Percentiles rank a stretch among this genome's conserved stretches.
phyloP scores from a whole-genome alignment of 2,797 vertebrate species.

The Chaetodon trifasciatus region DNA sequence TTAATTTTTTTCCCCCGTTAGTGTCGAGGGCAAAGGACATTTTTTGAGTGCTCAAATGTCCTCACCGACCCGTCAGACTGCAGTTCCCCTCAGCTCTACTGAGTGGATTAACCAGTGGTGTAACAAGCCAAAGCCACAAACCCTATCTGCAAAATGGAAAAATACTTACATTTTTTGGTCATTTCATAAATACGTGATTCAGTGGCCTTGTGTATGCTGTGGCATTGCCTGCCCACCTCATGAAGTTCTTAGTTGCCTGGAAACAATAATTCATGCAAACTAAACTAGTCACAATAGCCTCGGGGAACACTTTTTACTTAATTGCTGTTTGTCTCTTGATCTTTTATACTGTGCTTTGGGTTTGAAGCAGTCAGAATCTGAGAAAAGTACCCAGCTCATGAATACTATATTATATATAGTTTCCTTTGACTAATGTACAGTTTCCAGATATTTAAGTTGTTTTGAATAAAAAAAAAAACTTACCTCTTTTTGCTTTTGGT shows the following conservation, averaged over 20 bases:
- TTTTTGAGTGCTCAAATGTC: not conserved
- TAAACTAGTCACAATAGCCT: not conserved
- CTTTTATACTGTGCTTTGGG: no score
- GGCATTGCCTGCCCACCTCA: not conserved
- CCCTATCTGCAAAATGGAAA: not conserved
- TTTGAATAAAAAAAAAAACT: not conserved
- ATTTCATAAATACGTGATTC: not conserved
- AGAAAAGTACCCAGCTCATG: not conserved
- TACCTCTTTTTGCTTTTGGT: not conserved
- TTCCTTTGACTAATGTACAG: not conserved
- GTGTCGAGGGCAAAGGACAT: not conserved
- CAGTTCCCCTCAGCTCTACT: not conserved
- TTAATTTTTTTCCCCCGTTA: not conserved
- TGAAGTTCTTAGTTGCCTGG: not conserved
- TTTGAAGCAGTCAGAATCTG: not conserved
- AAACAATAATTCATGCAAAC: not conserved
- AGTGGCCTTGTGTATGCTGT: not conserved
- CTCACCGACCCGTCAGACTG: not conserved
- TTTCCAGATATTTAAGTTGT: not conserved
- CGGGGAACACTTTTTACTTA: not conserved
- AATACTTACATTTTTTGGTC: not conserved
- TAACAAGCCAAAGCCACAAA: not conserved
- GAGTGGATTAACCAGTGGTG: not conserved
- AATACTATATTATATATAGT: not conserved
- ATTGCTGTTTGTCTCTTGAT: not conserved